phyloP scores from a whole-genome alignment of 2,888 invertebrate genomes.

The Drosophila formosana region DNA sequence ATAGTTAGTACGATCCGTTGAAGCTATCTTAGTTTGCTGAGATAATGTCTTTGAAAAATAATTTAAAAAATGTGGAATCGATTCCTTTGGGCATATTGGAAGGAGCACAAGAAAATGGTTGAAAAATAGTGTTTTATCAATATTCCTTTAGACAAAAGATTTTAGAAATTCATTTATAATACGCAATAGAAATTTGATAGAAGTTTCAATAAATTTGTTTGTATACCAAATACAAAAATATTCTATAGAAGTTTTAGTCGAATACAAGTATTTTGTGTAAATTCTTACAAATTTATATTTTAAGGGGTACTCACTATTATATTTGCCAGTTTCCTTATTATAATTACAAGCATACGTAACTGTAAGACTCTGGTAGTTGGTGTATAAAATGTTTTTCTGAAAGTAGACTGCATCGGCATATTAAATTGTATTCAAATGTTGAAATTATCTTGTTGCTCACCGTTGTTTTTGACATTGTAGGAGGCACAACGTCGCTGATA shows the following conservation, averaged over 20 bases:
- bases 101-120: too few species aligned
- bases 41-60: too few species aligned
- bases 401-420: constrained; percentile 38
- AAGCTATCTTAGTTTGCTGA: too few species aligned
- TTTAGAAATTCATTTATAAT: too few species aligned
- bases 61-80: too few species aligned
- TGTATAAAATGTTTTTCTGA: constrained; percentile 41
- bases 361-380: constrained; percentile 24
- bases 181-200: background rate
- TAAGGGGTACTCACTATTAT: constrained; percentile 20
- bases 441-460: constrained; percentile 35
- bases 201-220: background rate
- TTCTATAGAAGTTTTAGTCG: too few species aligned
- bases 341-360: constrained; percentile 53
- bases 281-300: too few species aligned
- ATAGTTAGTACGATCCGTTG: too few species aligned
- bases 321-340: background rate
- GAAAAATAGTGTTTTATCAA: background rate
- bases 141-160: too few species aligned
- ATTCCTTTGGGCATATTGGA: too few species aligned
- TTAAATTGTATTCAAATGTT: too few species aligned
- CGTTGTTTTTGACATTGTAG: constrained; percentile 42
- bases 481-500: constrained; percentile 52
- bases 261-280: background rate
- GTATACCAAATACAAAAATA: too few species aligned